These are phyloP conservation scores for Apis laboriosa DNA, from an alignment of 1,140 invertebrate species.

Conservation along the genomic window DNA sequence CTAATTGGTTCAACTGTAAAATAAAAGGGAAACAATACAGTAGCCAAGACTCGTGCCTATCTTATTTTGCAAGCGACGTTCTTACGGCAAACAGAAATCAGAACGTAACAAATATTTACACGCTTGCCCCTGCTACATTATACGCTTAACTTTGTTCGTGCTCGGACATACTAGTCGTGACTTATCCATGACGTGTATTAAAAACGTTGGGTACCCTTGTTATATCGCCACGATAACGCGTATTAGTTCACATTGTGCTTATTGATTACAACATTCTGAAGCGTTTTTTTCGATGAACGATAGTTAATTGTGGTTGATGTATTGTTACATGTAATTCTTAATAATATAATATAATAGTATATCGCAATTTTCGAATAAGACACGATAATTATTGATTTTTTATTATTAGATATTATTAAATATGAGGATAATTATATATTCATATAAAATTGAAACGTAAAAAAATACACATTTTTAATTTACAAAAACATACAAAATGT, in stretches of 20 bases:
- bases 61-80: conserved; percentile 43
- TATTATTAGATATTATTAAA: too few relatives aligned
- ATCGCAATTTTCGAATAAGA: neutral
- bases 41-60: conserved; percentile 42
- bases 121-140: conserved; percentile 28
- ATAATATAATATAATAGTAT: neutral
- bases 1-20: too few relatives aligned
- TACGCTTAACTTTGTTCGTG: conserved; percentile 48
- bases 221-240: conserved; percentile 14
- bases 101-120: conserved; percentile 57
- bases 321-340: neutral
- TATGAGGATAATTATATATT: too few relatives aligned
- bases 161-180: conserved; percentile 34
- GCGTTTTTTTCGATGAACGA: neutral
- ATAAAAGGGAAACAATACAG: conserved; percentile 8
- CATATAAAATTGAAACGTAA: too few relatives aligned
- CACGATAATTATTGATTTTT: neutral
- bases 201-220: conserved; percentile 3
- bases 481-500: too few relatives aligned
- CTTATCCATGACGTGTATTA: conserved; percentile 33
- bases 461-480: too few relatives aligned
- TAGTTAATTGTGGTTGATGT: neutral
- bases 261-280: conserved; percentile 7
- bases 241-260: conserved; percentile 19
- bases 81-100: conserved; percentile 53